Conservation (phyloP, 2,797 vertebrate genomes). For the Falco naumanni region DNA sequence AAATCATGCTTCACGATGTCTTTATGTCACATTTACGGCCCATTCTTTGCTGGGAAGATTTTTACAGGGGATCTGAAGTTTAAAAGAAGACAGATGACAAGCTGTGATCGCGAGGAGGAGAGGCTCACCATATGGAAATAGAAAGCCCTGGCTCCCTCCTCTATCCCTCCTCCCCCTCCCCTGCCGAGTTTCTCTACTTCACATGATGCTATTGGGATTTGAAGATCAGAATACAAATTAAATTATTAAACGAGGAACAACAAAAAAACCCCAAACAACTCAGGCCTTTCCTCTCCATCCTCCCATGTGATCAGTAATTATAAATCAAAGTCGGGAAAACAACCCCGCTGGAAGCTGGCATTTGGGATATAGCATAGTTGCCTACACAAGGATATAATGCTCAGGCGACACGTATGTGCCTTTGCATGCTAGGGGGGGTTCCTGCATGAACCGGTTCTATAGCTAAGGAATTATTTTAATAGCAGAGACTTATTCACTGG, state of each 20-base stretch:
- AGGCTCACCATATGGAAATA: conserved; percentile 69
- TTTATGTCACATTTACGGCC: conserved; percentile 60
- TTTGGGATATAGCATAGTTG: not conserved
- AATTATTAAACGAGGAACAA: conserved; percentile 61
- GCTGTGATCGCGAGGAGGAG: conserved; percentile 59
- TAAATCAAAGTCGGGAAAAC: conserved; percentile 58
- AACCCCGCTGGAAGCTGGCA: conserved; percentile 1
- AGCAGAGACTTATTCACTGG: not conserved
- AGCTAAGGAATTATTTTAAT: not conserved
- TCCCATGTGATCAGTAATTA: conserved; percentile 41
- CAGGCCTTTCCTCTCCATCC: conserved; percentile 12
- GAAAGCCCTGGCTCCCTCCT: conserved; percentile 63
- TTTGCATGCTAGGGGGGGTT: not conserved
- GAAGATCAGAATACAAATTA: conserved; percentile 68
- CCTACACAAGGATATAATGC: not conserved
- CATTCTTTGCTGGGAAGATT: conserved; percentile 66
- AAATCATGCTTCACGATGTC: not conserved
- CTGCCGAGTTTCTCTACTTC: conserved; percentile 60
- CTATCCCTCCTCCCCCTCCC: conserved; percentile 61
- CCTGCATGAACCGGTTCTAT: not conserved
- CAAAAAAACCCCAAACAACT: too few relatives aligned
- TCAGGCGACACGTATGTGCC: not conserved
- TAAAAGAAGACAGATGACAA: conserved; percentile 73
- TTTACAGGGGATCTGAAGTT: conserved; percentile 67
- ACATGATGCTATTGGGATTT: conserved; percentile 63